Evolutionary conservation across 2,113 vertebrate genomes (phyloP).

Genomic region (Antechinus flavipes): DNA sequence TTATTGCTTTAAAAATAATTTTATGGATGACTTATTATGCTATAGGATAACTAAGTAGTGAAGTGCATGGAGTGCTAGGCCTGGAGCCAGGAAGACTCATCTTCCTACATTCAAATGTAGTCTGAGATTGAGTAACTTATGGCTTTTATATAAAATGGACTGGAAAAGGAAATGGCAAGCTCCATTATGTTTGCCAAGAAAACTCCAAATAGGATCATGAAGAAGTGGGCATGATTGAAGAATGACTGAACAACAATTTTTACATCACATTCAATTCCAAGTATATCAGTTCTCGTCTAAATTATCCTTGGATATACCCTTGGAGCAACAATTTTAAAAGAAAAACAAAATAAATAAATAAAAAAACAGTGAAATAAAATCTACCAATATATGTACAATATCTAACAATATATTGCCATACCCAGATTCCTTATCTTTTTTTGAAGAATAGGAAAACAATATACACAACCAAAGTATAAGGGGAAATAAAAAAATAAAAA

Average conservation of each 20-base stretch:
- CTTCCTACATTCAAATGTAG: too few species aligned
- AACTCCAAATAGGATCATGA: too few species aligned
- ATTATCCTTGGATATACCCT: neutral
- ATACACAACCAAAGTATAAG: too few species aligned
- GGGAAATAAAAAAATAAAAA: too few species aligned
- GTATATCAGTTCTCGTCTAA: neutral
- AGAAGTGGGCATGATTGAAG: too few species aligned
- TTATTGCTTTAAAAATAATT: neutral
- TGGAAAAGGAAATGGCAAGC: too few species aligned
- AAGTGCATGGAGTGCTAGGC: too few species aligned
- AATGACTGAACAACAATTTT: neutral
- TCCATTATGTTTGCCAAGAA: too few species aligned
- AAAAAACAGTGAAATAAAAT: neutral
- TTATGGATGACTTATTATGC: neutral
- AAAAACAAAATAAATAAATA: too few species aligned
- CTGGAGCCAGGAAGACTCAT: too few species aligned
- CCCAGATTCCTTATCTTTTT: neutral
- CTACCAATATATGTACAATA: neutral
- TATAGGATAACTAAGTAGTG: neutral
- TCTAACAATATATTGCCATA: neutral
- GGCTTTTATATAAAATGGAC: too few species aligned
- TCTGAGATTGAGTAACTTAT: too few species aligned
- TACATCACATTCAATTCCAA: neutral
- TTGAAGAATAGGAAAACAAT: neutral
- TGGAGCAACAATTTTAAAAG: neutral